phyloP scores from a whole-genome alignment of 2,797 vertebrate genomes.

The Pampus argenteus region DNA sequence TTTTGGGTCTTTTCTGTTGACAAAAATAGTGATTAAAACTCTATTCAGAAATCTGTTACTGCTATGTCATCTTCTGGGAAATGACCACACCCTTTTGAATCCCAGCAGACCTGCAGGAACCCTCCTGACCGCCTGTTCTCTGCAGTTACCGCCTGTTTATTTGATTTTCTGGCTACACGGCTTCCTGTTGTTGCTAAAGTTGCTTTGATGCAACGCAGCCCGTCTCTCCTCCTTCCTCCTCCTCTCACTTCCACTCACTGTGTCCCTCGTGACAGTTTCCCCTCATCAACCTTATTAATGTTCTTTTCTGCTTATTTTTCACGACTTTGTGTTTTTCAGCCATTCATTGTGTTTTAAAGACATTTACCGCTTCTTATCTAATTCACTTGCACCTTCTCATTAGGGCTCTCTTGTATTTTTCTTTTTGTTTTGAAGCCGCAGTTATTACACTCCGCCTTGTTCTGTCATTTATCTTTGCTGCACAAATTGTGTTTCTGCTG shows the following conservation, averaged over 20 bases:
- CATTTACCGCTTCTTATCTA: conserved; percentile 8
- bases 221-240: conserved; percentile 1
- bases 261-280: background rate
- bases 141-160: background rate
- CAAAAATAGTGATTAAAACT: too few species aligned
- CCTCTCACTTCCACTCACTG: background rate
- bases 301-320: background rate
- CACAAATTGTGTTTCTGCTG: conserved; percentile 28
- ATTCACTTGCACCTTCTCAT: background rate
- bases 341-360: conserved; percentile 5
- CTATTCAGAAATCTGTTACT: too few species aligned
- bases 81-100: too few species aligned
- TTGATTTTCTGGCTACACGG: background rate
- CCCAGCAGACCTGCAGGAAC: background rate
- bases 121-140: background rate
- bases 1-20: too few species aligned
- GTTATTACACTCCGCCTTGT: conserved; percentile 22
- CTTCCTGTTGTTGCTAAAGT: conserved; percentile 1
- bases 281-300: background rate
- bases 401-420: background rate
- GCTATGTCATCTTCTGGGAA: too few species aligned
- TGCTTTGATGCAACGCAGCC: background rate
- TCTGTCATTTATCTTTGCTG: conserved; percentile 25
- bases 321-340: background rate
- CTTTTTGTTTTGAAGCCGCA: conserved; percentile 8